Base-by-base conservation (phyloP, 1,140 invertebrate species). In the Bathynomus jamesi region DNA sequence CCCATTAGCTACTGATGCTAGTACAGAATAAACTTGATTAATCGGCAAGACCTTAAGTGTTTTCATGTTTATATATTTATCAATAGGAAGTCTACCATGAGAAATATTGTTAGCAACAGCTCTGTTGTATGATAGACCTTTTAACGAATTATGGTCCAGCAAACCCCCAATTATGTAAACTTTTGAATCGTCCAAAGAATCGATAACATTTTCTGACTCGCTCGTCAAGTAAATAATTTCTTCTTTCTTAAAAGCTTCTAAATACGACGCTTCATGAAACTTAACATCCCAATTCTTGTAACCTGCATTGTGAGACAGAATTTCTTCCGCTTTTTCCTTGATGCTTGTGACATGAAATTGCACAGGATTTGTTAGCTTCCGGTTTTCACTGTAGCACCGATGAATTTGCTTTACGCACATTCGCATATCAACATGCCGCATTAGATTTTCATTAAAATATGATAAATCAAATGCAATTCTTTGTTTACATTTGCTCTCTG, bases 21-120 rank as follows among this genome's bases (percentile, higher is more conserved):
- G 80, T 78, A 98, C 95, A 83, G 96, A 92, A 83, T 96, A 98
- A 17, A 98, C 95, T 85, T 99, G 96, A 84, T 97, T 94, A 72
- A 99, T 91, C 28, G 95, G 95, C 32, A 99, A 86, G 60, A 99
- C 95, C 85, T 94, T 94, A 79, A 96, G 86, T 7, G 92, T 91
- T 83, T 94, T 94, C 90, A 99, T 92, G 78, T 91, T 87, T 28
- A 99, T 86, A 84, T 91, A 94, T 82, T 96, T 89, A 78, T 89
- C 88, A 79, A 99, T 87, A 0, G 97, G 96, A 40, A 99, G 83
- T 79, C 91, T 88, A 0, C 89, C 96, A 83, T 98, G 95, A 72
- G 80, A 81, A 13, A 97, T 85, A 24, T 88, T 89, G 80, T 90
- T 88, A 80, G 93, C 86, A 60, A 84, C 77, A 21, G 97, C 96